phyloP scores from a whole-genome alignment of 2,888 invertebrate genomes.

The Drosophila incognita region DNA sequence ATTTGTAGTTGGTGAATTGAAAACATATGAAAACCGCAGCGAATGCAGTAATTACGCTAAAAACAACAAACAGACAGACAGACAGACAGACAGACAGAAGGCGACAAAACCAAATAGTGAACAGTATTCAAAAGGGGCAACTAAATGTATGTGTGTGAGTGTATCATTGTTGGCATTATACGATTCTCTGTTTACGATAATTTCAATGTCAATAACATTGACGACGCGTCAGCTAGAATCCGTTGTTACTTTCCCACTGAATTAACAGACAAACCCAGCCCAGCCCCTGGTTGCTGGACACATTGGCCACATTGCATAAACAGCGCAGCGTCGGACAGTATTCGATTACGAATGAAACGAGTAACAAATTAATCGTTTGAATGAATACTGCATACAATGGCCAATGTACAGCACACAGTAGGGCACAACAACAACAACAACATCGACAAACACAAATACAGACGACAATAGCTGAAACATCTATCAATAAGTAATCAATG shows the following conservation, averaged over 20 bases:
- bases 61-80: constrained; percentile 56
- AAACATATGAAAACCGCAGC: constrained; percentile 40
- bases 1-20: constrained; percentile 41
- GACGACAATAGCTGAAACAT: constrained; percentile 21
- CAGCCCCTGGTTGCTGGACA: constrained; percentile 9
- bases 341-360: constrained; percentile 48
- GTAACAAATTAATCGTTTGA: constrained; percentile 65
- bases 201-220: constrained; percentile 74
- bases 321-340: constrained; percentile 41
- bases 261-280: constrained; percentile 13
- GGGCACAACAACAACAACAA: no score
- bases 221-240: constrained; percentile 69
- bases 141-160: neutral
- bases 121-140: neutral
- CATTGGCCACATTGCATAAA: constrained; percentile 56
- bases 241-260: constrained; percentile 39
- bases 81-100: constrained; percentile 5
- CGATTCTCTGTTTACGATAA: constrained; percentile 37
- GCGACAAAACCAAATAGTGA: constrained; percentile 6
- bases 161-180: constrained; percentile 15
- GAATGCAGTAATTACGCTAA: constrained; percentile 57
- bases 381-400: constrained; percentile 66
- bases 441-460: neutral
- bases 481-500: constrained; percentile 65
- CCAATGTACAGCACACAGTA: constrained; percentile 50